Base-by-base conservation (phyloP, 2,113 vertebrate genomes). In the Anguilla japonica region DNA sequence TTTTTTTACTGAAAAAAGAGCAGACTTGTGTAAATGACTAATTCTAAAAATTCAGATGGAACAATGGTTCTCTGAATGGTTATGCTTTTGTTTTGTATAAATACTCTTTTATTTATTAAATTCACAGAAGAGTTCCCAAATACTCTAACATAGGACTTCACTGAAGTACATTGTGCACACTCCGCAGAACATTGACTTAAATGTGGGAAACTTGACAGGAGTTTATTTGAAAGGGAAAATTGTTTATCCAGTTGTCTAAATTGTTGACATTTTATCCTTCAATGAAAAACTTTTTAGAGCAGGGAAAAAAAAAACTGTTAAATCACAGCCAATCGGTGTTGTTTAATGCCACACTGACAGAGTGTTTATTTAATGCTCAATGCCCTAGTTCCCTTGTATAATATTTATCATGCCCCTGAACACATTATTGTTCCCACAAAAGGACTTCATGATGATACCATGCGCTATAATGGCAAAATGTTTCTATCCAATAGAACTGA, bases 171-270 rank as follows among this genome's bases (percentile, higher is more conserved):
- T 2, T 13, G n/a, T 29, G n/a, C 89, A 93, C 85, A 80, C 53
- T 63, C 82, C 56, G 46, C 85, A 91, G 87, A 87, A 84, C 39
- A 20, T 75, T 29, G 60, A 82, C 57, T 85, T 79, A 57, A 79
- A 88, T 84, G 83, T 85, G 57, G 80, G 57, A 85, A 82, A 89
- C 34, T 13, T 75, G 71, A 34, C 71, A 13, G n/a, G n/a, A 26
- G 91, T 93, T 94, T 92, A 94, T 94, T 93, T 91, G 83, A 91
- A 90, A 84, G 91, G 89, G 83, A 40, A 53, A 84, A 91, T 89
- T 91, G 90, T 94, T 94, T 91, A 89, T 83, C 34, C 83, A 81
- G 8, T 88, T 89, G 89, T 91, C 89, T 88, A 94, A 94, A 93
- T 90, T 88, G 91, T 92, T 92, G 88, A 91, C 89, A 91, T 91